Conservation (phyloP, 2,113 vertebrate species). For the Struthio camelus region DNA sequence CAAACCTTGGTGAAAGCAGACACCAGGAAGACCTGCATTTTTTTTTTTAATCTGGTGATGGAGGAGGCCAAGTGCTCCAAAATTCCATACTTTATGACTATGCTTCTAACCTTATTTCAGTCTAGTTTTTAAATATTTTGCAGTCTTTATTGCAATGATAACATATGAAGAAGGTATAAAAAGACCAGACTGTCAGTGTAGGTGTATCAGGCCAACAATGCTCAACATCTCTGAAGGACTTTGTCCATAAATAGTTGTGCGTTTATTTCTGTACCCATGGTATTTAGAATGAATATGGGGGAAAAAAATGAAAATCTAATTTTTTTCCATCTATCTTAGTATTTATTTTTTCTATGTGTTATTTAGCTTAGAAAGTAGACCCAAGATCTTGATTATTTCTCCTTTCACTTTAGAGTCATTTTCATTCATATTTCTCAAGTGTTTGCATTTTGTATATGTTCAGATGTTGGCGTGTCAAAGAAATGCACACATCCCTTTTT, state of each 20-base stretch:
- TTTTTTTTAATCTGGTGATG: background rate
- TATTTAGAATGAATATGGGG: background rate
- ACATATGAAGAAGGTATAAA: background rate
- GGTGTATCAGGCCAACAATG: background rate
- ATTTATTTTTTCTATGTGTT: background rate
- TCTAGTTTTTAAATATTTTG: background rate
- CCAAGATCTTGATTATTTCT: background rate
- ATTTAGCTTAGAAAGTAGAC: background rate
- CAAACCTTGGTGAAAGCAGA: background rate
- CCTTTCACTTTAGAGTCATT: background rate
- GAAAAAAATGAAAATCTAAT: background rate
- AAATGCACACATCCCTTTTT: background rate
- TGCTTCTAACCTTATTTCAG: background rate
- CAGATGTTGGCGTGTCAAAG: background rate
- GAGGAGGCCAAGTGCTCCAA: background rate
- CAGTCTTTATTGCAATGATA: background rate
- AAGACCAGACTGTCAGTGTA: background rate
- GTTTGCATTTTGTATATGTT: background rate
- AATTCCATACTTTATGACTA: background rate
- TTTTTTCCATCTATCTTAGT: background rate
- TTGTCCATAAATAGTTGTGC: background rate
- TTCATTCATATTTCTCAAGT: background rate
- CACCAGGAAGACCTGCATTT: background rate
- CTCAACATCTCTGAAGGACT: background rate
- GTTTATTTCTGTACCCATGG: background rate